Evolutionary conservation across 1,140 invertebrate species (phyloP).

Genomic region (Tribolium castaneum): DNA sequence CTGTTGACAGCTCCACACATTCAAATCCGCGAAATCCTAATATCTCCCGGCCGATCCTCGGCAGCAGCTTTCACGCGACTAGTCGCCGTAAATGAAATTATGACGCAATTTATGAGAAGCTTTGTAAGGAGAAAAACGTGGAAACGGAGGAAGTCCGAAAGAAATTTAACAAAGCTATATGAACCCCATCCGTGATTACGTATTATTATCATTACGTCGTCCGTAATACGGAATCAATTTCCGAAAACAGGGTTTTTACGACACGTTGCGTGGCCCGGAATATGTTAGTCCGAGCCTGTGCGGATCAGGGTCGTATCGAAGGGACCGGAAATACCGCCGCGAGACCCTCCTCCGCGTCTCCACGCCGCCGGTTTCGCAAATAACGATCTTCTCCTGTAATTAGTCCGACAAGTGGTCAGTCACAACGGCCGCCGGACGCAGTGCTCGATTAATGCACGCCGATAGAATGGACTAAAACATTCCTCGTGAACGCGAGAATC

Average conservation of each 20-base stretch:
- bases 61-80: background rate
- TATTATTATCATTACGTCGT: conserved; percentile 26
- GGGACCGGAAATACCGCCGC: conserved; percentile 47
- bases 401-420: conserved; percentile 48
- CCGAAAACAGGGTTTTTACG: conserved; percentile 5
- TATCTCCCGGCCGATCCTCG: background rate
- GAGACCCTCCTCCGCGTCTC: conserved; percentile 4
- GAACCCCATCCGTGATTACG: conserved; percentile 10
- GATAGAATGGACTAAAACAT: conserved; percentile 21
- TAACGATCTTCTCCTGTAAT: conserved; percentile 48
- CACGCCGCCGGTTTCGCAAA: conserved; percentile 32
- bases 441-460: conserved; percentile 43
- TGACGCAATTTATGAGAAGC: conserved; percentile 9
- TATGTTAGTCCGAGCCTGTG: conserved; percentile 15
- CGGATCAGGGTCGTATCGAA: conserved; percentile 35
- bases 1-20: background rate
- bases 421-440: conserved; percentile 17
- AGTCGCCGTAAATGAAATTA: conserved; percentile 10
- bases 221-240: conserved; percentile 32
- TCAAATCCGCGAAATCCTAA: background rate
- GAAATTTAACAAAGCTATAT: conserved; percentile 32
- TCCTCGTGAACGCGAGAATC: conserved; percentile 36
- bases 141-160: conserved; percentile 5
- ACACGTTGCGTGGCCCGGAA: conserved; percentile 4
- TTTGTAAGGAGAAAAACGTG: conserved; percentile 1